phyloP scores from a whole-genome alignment of 2,797 vertebrate species.

The Neoniphon sammara region DNA sequence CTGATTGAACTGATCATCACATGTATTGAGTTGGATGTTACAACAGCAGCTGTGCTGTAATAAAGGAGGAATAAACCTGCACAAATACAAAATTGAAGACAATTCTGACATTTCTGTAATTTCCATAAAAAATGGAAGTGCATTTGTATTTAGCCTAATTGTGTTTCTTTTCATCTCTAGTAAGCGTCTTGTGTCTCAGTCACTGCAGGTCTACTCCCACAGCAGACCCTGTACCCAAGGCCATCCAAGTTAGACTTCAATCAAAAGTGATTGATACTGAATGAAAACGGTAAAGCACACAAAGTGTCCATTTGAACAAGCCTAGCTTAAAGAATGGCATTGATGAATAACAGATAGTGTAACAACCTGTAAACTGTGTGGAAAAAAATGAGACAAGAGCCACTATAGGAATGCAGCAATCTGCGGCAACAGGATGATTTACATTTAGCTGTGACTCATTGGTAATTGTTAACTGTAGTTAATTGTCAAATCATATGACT shows the following conservation, averaged over 20 bases:
- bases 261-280: neutral
- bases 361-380: neutral
- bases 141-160: neutral
- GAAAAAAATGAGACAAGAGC: too few relatives aligned
- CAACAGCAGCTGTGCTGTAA: neutral
- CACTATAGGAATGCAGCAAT: too few relatives aligned
- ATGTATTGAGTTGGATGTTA: neutral
- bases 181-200: slow-evolving; percentile 8
- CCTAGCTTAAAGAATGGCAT: neutral
- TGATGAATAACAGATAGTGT: neutral
- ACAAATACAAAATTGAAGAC: neutral
- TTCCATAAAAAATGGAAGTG: neutral
- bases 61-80: neutral
- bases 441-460: too few relatives aligned
- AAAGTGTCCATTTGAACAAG: neutral
- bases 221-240: neutral
- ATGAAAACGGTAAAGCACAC: neutral
- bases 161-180: slow-evolving; percentile 4
- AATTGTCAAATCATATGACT: too few relatives aligned
- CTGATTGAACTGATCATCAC: too few relatives aligned
- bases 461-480: too few relatives aligned
- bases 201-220: neutral
- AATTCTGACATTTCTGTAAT: neutral
- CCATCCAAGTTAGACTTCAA: neutral
- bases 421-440: too few relatives aligned